Percentiles rank a stretch among this genome's conserved stretches.
phyloP scores from a whole-genome alignment of 2,888 invertebrate genomes.

The Himalopsyche tibetana region DNA sequence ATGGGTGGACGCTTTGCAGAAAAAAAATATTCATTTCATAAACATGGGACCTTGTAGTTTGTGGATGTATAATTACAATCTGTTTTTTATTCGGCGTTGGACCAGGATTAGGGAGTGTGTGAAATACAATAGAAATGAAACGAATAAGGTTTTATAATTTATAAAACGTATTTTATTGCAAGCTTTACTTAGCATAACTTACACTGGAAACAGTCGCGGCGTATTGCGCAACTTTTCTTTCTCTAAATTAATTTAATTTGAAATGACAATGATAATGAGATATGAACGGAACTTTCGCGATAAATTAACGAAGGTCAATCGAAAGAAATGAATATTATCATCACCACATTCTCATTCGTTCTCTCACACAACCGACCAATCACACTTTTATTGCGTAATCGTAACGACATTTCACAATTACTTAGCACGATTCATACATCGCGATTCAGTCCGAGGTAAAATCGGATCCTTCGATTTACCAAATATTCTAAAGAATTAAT shows the following conservation, averaged over 20 bases:
- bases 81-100: no score
- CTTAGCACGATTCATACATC: slow-evolving; percentile 53
- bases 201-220: slow-evolving; percentile 63
- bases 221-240: slow-evolving; percentile 47
- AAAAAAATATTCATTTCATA: no score
- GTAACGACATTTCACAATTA: slow-evolving; percentile 55
- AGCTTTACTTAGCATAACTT: slow-evolving; percentile 64
- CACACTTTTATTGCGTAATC: slow-evolving; percentile 53
- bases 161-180: slow-evolving; percentile 64
- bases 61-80: no score
- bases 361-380: slow-evolving; percentile 62
- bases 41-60: no score
- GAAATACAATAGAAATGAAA: no score
- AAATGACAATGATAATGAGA: slow-evolving; percentile 55
- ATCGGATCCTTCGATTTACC: slow-evolving; percentile 53
- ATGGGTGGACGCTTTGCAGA: no score
- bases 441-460: slow-evolving; percentile 61
- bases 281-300: slow-evolving; percentile 45
- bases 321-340: slow-evolving; percentile 58
- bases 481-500: slow-evolving; percentile 38
- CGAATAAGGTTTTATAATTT: slow-evolving; percentile 43
- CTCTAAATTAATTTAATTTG: slow-evolving; percentile 58
- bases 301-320: slow-evolving; percentile 24
- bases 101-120: no score
- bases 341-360: slow-evolving; percentile 48